Evolutionary conservation across 1,140 invertebrate species (phyloP), one percentile per base, ranked within the genome.

Genomic region (Magallana angulata): DNA sequence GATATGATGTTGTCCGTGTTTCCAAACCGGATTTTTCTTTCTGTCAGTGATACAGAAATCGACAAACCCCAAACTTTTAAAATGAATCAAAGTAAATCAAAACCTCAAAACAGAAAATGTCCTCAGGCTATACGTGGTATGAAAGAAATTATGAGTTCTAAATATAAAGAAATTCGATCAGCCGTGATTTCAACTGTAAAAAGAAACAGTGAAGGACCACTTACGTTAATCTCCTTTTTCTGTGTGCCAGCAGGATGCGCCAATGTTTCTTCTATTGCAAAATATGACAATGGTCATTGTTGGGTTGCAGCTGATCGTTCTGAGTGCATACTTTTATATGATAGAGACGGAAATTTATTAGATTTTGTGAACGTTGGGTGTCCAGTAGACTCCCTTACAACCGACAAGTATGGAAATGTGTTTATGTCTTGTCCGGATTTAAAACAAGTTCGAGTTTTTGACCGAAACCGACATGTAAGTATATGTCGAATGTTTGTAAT

Each of bases 381-480:
- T 76, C 24, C 68, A 24, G 68, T 76, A 24, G 68, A 76, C 68
- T 76, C 68, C 24, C 68, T 76, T 12, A 24, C 68, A 7, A 36
- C 24, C 36, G 68, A 76, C 24, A 36, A 76, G 30, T 18, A 76
- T 76, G 68, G 68, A 11, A 76, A 76, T 36, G 68, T 76, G 24
- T 76, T 76, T 12, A 76, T 76, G 68, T 76, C 68, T 2, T 76
- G 68, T 36, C 68, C 68, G 1, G 68, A 76, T 76, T 30, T 76
- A 12, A 76, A 76, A 76, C 68, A 76, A 76, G 68, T 76, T 30
- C 68, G 68, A 7, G 24, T 76, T 12, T 30, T 76, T 36, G 68
- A 76, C 12, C 68, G 68, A 30, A 18, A 76, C 14, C 68, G 68
- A 76, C 68, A 76, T 12, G 68, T 76, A 36, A 76, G 68, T 76